phyloP scores from a whole-genome alignment of 53 echinoderm and acorn worm species.

The Mesocentrotus franciscanus region DNA sequence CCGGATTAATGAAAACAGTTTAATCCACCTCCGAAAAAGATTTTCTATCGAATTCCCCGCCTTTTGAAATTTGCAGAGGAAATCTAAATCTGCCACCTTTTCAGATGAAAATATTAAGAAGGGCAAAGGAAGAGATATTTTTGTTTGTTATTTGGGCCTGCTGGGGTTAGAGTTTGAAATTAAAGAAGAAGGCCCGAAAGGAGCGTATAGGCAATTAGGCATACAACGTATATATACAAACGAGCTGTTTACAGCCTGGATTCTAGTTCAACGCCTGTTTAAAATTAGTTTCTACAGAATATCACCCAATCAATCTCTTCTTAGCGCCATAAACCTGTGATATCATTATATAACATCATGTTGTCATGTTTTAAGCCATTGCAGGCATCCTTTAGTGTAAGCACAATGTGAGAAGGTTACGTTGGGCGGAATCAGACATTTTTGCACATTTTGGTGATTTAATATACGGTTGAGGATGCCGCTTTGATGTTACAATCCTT shows the following conservation, averaged over 20 bases:
- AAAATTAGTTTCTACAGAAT: no score
- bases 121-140: background rate
- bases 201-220: no score
- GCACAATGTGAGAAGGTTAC: background rate
- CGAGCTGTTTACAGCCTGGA: no score
- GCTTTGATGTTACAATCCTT: background rate
- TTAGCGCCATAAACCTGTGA: no score
- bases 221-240: no score
- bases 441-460: background rate
- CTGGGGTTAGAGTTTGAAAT: background rate
- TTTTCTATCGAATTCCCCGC: background rate
- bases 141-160: background rate
- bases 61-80: background rate
- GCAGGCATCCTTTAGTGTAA: background rate
- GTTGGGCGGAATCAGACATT: background rate
- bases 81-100: background rate
- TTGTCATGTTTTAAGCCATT: background rate
- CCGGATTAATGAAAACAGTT: background rate
- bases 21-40: slow-evolving; percentile 7
- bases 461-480: background rate
- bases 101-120: background rate
- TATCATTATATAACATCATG: no score
- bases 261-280: no score
- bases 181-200: background rate
- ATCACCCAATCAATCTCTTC: no score